Conservation (phyloP, 2,888 invertebrate genomes). For the Brachyptera risi region DNA sequence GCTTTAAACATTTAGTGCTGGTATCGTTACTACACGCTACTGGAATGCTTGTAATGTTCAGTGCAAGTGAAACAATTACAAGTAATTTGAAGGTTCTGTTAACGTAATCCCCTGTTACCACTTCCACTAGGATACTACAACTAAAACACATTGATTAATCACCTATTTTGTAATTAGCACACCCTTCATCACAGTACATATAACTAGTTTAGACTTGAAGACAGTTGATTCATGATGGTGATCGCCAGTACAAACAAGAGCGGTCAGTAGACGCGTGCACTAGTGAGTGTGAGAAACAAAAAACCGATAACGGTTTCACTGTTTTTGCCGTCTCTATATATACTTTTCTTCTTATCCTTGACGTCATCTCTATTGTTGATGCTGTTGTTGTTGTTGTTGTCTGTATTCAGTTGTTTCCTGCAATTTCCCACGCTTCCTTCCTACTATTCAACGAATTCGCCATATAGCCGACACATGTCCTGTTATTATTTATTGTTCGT, state of each 20-base stretch:
- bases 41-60: too few relatives aligned
- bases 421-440: neutral
- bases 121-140: neutral
- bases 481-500: neutral
- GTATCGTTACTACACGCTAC: too few relatives aligned
- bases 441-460: neutral
- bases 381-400: neutral
- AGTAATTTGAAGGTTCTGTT: neutral
- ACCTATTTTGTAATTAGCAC: neutral
- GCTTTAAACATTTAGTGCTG: too few relatives aligned
- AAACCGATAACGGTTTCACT: neutral
- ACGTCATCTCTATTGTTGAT: neutral
- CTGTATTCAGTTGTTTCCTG: neutral
- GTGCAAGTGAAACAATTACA: neutral
- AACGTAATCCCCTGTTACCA: neutral
- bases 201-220: neutral
- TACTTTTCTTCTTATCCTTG: neutral
- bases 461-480: neutral
- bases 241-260: neutral
- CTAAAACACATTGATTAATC: neutral
- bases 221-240: neutral
- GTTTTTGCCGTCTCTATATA: neutral
- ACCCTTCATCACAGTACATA: neutral
- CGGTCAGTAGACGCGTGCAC: too few relatives aligned
- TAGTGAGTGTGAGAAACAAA: too few relatives aligned